Percentiles rank a stretch among this genome's conserved stretches.
Evolutionary conservation across 2,888 invertebrate genomes (phyloP).

Genomic region (Chrysolina oricalcia): DNA sequence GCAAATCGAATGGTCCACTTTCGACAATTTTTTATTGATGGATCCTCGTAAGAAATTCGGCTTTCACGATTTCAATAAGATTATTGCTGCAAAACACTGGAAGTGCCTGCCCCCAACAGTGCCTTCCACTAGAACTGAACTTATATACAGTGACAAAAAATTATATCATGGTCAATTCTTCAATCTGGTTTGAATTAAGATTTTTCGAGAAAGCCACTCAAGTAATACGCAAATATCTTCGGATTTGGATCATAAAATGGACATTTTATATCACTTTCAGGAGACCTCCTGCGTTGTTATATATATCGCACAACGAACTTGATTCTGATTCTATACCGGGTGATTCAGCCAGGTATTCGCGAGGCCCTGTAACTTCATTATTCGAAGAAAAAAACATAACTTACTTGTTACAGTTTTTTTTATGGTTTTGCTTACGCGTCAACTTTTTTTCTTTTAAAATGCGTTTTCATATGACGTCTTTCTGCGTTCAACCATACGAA

Average conservation of each 20-base stretch:
- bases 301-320: not conserved
- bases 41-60: not conserved
- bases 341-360: no score
- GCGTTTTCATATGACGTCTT: no score
- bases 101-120: no score
- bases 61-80: not conserved
- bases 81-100: not conserved
- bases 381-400: no score
- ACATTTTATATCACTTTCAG: constrained; percentile 8
- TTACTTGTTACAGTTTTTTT: no score
- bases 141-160: not conserved
- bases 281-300: constrained; percentile 1
- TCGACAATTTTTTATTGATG: not conserved
- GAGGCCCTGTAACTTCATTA: no score
- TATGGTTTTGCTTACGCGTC: no score
- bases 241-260: not conserved
- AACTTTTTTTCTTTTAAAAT: no score
- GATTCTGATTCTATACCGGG: no score
- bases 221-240: constrained; percentile 8
- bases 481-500: no score
- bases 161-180: not conserved
- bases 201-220: not conserved
- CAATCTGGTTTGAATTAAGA: not conserved
- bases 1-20: constrained; percentile 43
- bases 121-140: not conserved